Evolutionary conservation across 2,797 vertebrate genomes (phyloP).

Genomic region (Mionectes olivaceus): DNA sequence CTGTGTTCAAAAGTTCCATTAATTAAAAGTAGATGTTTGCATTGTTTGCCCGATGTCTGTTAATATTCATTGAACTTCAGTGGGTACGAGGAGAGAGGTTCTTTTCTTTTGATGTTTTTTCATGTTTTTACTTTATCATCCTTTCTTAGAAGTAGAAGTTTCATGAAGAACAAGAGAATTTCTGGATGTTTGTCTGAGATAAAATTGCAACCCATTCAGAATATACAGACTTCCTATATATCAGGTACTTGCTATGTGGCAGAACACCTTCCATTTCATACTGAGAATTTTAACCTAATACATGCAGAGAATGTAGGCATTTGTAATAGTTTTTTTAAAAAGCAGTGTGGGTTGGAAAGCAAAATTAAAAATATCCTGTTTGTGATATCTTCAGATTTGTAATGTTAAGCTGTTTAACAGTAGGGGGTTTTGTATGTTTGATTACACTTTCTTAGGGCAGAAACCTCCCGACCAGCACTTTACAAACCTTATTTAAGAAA

Average conservation of each 20-base stretch:
- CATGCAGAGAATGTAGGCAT: not conserved
- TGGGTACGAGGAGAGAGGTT: not conserved
- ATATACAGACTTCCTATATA: conserved; percentile 68
- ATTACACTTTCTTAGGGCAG: not conserved
- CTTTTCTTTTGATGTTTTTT: not conserved
- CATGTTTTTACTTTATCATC: not conserved
- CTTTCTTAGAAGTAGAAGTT: conserved; percentile 87
- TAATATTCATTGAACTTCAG: not conserved
- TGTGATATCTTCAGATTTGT: not conserved
- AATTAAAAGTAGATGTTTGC: not conserved
- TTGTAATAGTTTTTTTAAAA: not conserved
- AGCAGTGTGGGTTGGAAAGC: not conserved
- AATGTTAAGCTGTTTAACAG: not conserved
- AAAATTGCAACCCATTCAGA: conserved; percentile 83
- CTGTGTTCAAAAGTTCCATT: not conserved
- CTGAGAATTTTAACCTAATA: not conserved
- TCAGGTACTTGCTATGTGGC: conserved; percentile 76
- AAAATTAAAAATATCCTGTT: not conserved
- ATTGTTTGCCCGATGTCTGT: not conserved
- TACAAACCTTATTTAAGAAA: not conserved
- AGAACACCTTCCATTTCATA: not conserved
- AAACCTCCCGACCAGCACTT: not conserved
- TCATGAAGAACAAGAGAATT: conserved; percentile 91
- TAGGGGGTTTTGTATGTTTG: fast-evolving
- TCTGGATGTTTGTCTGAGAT: conserved; percentile 92